Percentiles rank a stretch among this genome's conserved stretches.
phyloP scores from a whole-genome alignment of 2,888 invertebrate species.

The Chymomyza fuscimana region DNA sequence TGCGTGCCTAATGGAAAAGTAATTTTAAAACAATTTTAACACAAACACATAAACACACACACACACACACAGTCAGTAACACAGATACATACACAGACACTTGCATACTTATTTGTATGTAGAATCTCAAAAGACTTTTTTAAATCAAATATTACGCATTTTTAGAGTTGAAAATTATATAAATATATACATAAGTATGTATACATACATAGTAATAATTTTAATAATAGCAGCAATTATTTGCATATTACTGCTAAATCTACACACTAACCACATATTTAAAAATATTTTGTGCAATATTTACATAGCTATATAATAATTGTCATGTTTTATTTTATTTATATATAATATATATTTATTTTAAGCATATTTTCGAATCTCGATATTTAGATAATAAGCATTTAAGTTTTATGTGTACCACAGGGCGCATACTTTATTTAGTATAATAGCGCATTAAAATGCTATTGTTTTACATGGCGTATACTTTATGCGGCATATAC shows the following conservation, averaged over 20 bases:
- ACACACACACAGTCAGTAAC: slow-evolving; percentile 17
- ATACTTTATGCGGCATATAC: not conserved
- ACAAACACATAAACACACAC: slow-evolving; percentile 34
- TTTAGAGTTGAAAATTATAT: slow-evolving; percentile 17
- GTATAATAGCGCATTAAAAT: not conserved
- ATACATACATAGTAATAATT: slow-evolving; percentile 8
- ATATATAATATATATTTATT: slow-evolving; percentile 11
- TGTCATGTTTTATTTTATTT: slow-evolving; percentile 41
- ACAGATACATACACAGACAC: slow-evolving; percentile 10
- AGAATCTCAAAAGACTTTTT: slow-evolving; percentile 70
- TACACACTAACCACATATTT: not conserved
- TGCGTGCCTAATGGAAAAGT: slow-evolving; percentile 61
- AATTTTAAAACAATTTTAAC: slow-evolving; percentile 30
- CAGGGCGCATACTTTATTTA: slow-evolving; percentile 30
- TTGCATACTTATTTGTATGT: slow-evolving; percentile 30
- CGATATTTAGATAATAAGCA: slow-evolving; percentile 46
- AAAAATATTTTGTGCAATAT: slow-evolving; percentile 59
- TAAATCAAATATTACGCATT: slow-evolving; percentile 50
- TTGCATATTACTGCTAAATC: not conserved
- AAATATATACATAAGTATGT: slow-evolving; percentile 11
- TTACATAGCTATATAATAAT: slow-evolving; percentile 40
- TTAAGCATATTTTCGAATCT: slow-evolving; percentile 53
- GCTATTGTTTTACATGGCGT: slow-evolving; percentile 18
- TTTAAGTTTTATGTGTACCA: slow-evolving; percentile 19
- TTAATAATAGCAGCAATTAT: slow-evolving; percentile 2